Conservation (phyloP, 2,113 vertebrate species). For the Pitta sordida region DNA sequence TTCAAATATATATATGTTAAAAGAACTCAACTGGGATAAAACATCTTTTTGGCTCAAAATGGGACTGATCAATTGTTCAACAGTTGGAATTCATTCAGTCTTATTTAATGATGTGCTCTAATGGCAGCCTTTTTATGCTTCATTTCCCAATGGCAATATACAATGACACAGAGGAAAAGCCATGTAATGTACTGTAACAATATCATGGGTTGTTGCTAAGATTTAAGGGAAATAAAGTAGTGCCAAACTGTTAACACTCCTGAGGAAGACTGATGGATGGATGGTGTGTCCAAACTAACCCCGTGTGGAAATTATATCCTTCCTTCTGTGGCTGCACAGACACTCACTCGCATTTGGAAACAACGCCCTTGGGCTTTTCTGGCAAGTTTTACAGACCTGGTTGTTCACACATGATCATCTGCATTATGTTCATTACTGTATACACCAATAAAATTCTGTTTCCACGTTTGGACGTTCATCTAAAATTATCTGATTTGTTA, state of each 20-base stretch:
- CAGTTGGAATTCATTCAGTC: not conserved
- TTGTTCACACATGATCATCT: not conserved
- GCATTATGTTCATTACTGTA: no score
- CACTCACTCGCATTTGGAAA: not conserved
- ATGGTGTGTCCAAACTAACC: not conserved
- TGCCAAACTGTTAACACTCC: not conserved
- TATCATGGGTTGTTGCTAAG: not conserved
- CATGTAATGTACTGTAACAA: conserved; percentile 2
- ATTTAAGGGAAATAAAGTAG: not conserved
- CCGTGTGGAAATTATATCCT: accelerated
- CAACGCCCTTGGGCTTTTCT: not conserved
- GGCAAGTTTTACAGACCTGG: not conserved
- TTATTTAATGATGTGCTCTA: conserved; percentile 41
- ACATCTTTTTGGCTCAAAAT: not conserved
- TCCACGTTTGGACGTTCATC: not conserved
- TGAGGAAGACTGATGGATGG: not conserved
- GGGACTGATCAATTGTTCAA: conserved; percentile 27
- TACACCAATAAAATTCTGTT: not conserved
- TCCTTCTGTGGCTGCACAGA: not conserved
- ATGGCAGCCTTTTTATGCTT: conserved; percentile 17
- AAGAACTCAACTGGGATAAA: not conserved
- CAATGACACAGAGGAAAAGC: conserved; percentile 5
- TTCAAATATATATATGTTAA: not conserved
- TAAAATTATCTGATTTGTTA: not conserved
- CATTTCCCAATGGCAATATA: conserved; percentile 38